Percentiles rank a stretch among this genome's conserved stretches.
phyloP scores from a whole-genome alignment of 2,113 vertebrate species.

The Coptodon rendalli region DNA sequence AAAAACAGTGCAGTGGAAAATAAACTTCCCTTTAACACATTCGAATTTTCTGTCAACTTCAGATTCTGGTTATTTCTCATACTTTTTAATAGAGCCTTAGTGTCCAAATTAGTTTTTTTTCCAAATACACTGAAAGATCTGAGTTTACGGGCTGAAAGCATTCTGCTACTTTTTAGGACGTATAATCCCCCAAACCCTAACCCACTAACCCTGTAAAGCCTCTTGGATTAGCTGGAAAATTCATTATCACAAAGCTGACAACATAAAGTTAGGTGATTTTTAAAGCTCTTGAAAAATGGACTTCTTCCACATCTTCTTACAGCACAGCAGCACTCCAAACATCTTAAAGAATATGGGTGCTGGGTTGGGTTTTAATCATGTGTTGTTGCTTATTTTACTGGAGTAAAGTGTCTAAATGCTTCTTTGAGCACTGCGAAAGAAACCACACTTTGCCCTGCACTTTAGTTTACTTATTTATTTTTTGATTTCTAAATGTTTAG shows the following conservation, averaged over 20 bases:
- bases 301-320: neutral
- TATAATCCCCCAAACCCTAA: neutral
- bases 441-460: neutral
- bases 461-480: neutral
- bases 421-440: neutral
- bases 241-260: neutral
- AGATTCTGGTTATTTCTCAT: neutral
- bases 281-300: neutral
- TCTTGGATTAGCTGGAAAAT: neutral
- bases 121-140: neutral
- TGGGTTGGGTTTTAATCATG: neutral
- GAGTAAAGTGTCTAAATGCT: neutral
- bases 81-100: neutral
- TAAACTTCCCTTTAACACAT: neutral
- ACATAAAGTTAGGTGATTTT: neutral
- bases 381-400: neutral
- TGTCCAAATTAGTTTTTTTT: neutral
- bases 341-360: neutral
- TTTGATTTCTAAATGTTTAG: neutral
- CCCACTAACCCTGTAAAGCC: neutral
- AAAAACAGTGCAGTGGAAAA: neutral
- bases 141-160: neutral
- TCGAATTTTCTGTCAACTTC: neutral
- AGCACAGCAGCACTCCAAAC: neutral
- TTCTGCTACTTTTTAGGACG: neutral